Evolutionary conservation across 2,888 invertebrate genomes (phyloP).

Genomic region (Calliphora vomitoria): DNA sequence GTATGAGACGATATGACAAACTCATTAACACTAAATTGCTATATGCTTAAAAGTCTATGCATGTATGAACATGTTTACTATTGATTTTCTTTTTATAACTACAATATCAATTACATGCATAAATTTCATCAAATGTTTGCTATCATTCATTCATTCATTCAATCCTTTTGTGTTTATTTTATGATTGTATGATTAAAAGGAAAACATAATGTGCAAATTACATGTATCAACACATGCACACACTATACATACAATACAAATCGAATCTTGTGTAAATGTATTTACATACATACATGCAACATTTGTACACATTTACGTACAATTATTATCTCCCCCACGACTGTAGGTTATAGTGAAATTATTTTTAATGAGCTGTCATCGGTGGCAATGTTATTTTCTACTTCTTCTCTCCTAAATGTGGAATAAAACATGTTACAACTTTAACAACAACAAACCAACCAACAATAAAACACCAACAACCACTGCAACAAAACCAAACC

Average conservation of each 20-base stretch:
- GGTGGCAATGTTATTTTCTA: constrained; percentile 64
- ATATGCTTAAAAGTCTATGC: not conserved
- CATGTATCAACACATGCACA: not conserved
- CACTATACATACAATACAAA: not conserved
- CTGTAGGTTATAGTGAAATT: constrained; percentile 64
- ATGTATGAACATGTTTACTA: not conserved
- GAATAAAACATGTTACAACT: constrained; percentile 55
- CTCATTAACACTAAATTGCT: constrained; percentile 44
- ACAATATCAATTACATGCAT: constrained; percentile 61
- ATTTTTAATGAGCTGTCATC: constrained; percentile 72
- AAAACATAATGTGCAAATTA: constrained; percentile 47
- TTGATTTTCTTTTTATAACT: constrained; percentile 55
- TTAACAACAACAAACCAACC: constrained; percentile 45
- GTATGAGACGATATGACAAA: constrained; percentile 24
- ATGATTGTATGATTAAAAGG: constrained; percentile 46
- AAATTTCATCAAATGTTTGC: constrained; percentile 30
- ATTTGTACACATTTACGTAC: constrained; percentile 24
- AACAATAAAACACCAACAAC: constrained; percentile 47
- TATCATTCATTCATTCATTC: not conserved
- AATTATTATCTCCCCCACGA: constrained; percentile 66
- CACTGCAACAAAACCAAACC: constrained; percentile 35
- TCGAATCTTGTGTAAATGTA: not conserved
- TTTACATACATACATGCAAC: constrained; percentile 21
- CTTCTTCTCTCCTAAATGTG: constrained; percentile 48
- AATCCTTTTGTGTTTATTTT: constrained; percentile 18